Conservation (phyloP, 2,888 invertebrate species). For the Drosophila sordidula region DNA sequence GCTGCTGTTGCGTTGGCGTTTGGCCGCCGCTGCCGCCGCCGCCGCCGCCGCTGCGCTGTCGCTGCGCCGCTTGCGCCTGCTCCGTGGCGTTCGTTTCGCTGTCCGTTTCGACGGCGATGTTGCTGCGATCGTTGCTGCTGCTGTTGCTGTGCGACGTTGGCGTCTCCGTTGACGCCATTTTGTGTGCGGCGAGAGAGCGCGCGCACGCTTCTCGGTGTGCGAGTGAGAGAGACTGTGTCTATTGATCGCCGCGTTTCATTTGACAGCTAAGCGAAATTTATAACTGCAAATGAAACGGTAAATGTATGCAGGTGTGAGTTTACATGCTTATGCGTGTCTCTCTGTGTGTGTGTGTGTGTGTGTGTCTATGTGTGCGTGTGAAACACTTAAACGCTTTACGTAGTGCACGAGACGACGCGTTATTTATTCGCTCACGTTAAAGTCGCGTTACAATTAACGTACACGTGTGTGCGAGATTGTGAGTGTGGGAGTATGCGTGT, state of each 20-base stretch:
- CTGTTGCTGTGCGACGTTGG: constrained; percentile 41
- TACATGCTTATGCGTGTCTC: constrained; percentile 19
- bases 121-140: constrained; percentile 38
- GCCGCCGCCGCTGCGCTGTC: constrained; percentile 66
- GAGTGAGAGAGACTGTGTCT: constrained; percentile 19
- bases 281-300: constrained; percentile 2
- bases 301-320: constrained; percentile 4
- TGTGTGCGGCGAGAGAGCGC: constrained; percentile 20
- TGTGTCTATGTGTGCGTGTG: constrained; percentile 4
- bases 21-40: background rate
- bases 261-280: background rate
- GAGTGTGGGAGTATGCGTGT: too few relatives aligned
- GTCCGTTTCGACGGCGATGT: constrained; percentile 28
- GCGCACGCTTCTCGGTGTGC: background rate
- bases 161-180: constrained; percentile 66
- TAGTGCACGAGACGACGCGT: constrained; percentile 39
- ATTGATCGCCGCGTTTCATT: constrained; percentile 35
- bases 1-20: constrained; percentile 28
- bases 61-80: constrained; percentile 65
- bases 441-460: constrained; percentile 30
- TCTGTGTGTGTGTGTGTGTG: constrained; percentile 1
- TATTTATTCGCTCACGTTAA: constrained; percentile 24
- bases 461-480: constrained; percentile 20
- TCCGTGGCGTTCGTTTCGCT: constrained; percentile 52
- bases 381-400: constrained; percentile 24